Evolutionary conservation across 2,113 vertebrate species (phyloP).

Genomic region (Rhea americana): DNA sequence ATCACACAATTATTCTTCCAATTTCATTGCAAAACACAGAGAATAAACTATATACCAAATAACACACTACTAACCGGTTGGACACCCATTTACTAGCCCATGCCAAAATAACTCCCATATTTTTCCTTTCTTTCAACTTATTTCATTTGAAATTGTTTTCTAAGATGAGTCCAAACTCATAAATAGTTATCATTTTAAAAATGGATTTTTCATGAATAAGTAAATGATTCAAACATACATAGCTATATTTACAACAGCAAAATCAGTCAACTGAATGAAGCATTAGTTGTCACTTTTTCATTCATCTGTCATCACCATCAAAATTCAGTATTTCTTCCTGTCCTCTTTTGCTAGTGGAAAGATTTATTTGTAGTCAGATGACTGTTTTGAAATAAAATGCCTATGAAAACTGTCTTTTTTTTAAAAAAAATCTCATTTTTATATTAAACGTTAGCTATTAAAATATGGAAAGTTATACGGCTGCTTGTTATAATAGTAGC

Average conservation of each 20-base stretch:
- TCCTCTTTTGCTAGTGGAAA: background rate
- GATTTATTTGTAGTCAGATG: background rate
- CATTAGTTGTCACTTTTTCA: background rate
- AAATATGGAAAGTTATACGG: background rate
- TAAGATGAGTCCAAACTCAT: background rate
- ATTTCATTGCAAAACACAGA: background rate
- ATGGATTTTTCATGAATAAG: constrained; percentile 26
- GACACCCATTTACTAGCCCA: background rate
- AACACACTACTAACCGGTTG: background rate
- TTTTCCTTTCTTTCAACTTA: background rate
- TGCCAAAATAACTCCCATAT: background rate
- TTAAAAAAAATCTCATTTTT: background rate
- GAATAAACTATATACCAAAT: background rate
- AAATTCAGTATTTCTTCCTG: background rate
- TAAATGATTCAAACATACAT: constrained; percentile 28
- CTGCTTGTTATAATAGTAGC: background rate
- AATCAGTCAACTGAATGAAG: constrained; percentile 7
- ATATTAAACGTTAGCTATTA: background rate
- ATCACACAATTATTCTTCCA: background rate
- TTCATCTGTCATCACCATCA: background rate
- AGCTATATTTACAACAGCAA: constrained; percentile 7
- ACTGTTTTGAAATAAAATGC: background rate
- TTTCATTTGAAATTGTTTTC: background rate
- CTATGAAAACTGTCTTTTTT: background rate
- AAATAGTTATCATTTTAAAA: background rate